Percentiles rank a stretch among this genome's conserved stretches.
phyloP scores from a whole-genome alignment of 1,140 invertebrate genomes.

The Drosophila sp. region DNA sequence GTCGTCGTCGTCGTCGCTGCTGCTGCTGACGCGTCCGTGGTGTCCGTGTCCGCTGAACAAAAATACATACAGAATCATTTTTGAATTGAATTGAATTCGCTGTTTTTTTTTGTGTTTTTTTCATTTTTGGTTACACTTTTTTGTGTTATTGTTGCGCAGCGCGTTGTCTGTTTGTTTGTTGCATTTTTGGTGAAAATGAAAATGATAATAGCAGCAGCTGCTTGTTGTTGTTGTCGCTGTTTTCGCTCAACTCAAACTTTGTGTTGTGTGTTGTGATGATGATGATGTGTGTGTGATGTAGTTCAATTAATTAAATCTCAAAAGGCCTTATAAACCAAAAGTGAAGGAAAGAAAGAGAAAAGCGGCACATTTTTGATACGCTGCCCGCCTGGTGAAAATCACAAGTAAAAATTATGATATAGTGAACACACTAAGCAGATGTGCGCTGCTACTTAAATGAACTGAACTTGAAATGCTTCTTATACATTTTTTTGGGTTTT shows the following conservation, averaged over 20 bases:
- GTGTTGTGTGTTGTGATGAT: neutral
- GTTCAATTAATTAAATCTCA: conserved; percentile 7
- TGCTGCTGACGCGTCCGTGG: conserved; percentile 24
- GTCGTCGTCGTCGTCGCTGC: conserved; percentile 15
- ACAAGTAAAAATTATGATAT: conserved; percentile 11
- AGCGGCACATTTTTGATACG: conserved; percentile 8
- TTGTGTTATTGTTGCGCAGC: neutral
- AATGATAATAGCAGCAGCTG: neutral
- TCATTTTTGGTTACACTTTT: neutral
- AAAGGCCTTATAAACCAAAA: conserved; percentile 12
- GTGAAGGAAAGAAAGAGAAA: neutral
- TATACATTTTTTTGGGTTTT: neutral
- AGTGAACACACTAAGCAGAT: neutral
- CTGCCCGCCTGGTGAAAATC: conserved; percentile 12
- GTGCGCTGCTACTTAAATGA: conserved; percentile 10
- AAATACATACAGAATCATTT: conserved; percentile 15
- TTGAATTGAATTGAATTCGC: conserved; percentile 4
- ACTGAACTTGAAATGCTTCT: conserved; percentile 59
- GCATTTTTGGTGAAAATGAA: neutral
- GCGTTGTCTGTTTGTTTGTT: neutral
- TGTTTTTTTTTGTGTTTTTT: neutral
- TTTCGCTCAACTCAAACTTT: neutral
- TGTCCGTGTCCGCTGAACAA: conserved; percentile 7
- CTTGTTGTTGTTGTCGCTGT: too few relatives aligned
- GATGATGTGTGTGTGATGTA: neutral